phyloP scores from a whole-genome alignment of 2,113 vertebrate species.

The Thalassoma bifasciatum region DNA sequence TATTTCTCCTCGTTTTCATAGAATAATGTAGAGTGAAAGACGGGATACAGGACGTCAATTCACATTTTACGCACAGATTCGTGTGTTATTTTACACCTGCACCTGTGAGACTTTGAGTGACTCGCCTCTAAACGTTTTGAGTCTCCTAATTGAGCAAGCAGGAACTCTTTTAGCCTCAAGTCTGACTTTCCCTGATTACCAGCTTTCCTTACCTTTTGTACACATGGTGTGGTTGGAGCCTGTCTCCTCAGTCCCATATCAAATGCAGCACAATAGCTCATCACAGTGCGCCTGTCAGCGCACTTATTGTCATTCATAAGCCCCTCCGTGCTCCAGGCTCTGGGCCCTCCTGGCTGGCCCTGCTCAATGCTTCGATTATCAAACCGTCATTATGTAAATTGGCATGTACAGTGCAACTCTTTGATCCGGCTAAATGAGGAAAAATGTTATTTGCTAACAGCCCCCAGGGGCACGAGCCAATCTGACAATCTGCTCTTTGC shows the following conservation, averaged over 20 bases:
- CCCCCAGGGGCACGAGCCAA: constrained; percentile 59
- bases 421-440: constrained; percentile 78
- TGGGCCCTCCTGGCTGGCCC: constrained; percentile 64
- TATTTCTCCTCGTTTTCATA: neutral
- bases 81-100: neutral
- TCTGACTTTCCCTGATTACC: neutral
- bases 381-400: constrained; percentile 84
- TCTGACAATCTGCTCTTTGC: constrained; percentile 70
- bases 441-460: constrained; percentile 74
- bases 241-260: constrained; percentile 40
- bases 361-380: constrained; percentile 76
- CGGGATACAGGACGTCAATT: neutral
- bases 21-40: too few relatives aligned
- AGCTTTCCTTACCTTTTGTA: constrained; percentile 5
- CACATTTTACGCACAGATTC: too few relatives aligned
- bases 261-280: constrained; percentile 62
- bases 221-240: constrained; percentile 3
- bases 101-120: neutral
- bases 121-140: neutral
- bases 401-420: constrained; percentile 79
- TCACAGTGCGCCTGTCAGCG: constrained; percentile 52
- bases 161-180: neutral
- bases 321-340: constrained; percentile 61
- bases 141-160: neutral
- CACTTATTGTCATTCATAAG: constrained; percentile 73